phyloP scores from a whole-genome alignment of 2,797 vertebrate genomes.

The Delichon dasypus region DNA sequence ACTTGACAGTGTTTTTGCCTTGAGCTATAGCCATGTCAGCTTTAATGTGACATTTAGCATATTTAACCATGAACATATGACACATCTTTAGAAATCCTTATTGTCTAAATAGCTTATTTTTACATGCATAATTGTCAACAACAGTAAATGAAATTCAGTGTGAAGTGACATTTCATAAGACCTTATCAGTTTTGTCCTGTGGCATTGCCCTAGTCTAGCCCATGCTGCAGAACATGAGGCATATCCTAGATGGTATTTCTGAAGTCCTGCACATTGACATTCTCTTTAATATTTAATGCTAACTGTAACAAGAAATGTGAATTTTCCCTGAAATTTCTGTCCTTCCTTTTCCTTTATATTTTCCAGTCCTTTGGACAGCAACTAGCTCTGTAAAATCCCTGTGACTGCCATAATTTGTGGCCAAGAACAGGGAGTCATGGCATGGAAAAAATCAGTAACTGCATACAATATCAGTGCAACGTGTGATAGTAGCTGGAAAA shows the following conservation, averaged over 20 bases:
- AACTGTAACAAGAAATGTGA: neutral
- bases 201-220: conserved; percentile 10
- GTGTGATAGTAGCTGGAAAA: neutral
- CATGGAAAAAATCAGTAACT: neutral
- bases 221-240: neutral
- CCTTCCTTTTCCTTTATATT: neutral
- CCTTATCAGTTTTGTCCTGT: conserved; percentile 43
- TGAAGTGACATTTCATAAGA: conserved; percentile 52
- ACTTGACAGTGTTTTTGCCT: conserved; percentile 45
- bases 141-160: conserved; percentile 39
- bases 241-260: neutral
- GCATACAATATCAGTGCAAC: neutral
- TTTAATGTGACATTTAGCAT: conserved; percentile 60
- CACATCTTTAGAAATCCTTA: conserved; percentile 28
- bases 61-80: conserved; percentile 55
- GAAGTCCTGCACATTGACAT: neutral
- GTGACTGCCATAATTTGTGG: neutral
- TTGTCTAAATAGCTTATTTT: conserved; percentile 46
- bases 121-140: conserved; percentile 40
- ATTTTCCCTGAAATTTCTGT: neutral
- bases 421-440: neutral
- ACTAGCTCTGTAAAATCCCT: neutral
- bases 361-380: neutral
- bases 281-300: neutral
- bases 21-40: conserved; percentile 27